Evolutionary conservation across 2,113 vertebrate genomes (phyloP), one percentile per base, ranked within the genome.

Genomic region (Calonectris borealis): DNA sequence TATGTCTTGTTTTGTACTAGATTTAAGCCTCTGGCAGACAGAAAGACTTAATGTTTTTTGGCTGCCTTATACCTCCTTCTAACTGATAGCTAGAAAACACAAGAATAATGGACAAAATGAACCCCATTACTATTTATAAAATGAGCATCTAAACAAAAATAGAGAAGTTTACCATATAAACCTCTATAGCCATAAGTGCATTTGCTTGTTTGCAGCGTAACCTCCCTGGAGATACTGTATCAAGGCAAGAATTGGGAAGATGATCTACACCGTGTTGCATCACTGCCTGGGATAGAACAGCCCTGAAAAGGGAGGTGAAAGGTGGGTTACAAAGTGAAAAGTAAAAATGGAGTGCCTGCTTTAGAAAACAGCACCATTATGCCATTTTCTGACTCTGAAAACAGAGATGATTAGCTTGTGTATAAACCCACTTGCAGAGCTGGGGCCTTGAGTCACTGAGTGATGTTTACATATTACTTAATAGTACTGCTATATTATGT

Each of bases 181-280:
- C 4, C 29, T 75, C 6, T 16, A 10, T 7, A 62, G 29, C 36
- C 6, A 1, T 10, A 51, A 64, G 6, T 72, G 32, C 44, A 34
- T 65, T 42, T 75, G 51, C 48, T 78, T 52, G 31, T 52, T 48
- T 65, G 61, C 78, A 72, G 57, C 9, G 14, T 8, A 5, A 48
- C 27, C 25, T 76, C 40, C 52, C 18, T 10, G 20, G 52, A 83
- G 44, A 83, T 21, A 8, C 26, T 49, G 7, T 16, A 22, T 22
- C 12, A 13, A 27, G 58, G 34, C 54, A 8, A 18, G 58, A 49
- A 31, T 0, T 52, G 26, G 46, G 40, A 27, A 66, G 40, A 52
- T 65, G 32, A 14, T 25, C 26, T 55, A 31, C 31, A 11, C n/a
- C 0, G 3, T 22, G 0, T 26, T 40, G 29, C 17, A 24, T n/a